A percentile compares a stretch with the other conserved stretches of the same genome.
These are phyloP conservation scores for Accipiter virgatus DNA, from an alignment of 2,113 vertebrate species.

Conservation along the genomic window DNA sequence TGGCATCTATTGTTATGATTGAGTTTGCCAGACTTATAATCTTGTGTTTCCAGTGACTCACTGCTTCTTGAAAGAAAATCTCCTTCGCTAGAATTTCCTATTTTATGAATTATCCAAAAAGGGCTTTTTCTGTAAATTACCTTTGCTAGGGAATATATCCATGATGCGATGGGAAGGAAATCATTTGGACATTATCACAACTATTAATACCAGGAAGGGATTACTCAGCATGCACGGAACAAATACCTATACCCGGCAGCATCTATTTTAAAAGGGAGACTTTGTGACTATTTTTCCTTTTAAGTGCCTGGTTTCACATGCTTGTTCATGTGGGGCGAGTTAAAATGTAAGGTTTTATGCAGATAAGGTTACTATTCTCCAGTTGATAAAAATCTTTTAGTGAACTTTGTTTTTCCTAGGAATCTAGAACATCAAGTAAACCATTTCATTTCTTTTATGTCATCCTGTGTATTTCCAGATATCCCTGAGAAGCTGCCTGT, in stretches of 20 bases:
- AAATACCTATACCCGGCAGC: neutral
- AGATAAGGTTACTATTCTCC: neutral
- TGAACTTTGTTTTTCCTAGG: neutral
- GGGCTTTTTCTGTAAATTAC: neutral
- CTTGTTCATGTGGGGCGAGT: neutral
- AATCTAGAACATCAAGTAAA: neutral
- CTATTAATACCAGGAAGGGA: conserved; percentile 28
- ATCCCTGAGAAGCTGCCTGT: neutral
- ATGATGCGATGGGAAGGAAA: conserved; percentile 23
- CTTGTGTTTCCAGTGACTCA: conserved; percentile 46
- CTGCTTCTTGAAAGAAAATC: conserved; percentile 18
- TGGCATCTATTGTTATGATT: conserved; percentile 10
- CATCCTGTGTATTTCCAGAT: neutral
- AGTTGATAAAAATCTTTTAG: neutral
- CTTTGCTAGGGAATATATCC: neutral
- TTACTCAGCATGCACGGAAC: neutral
- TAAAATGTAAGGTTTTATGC: neutral
- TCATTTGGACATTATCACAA: neutral
- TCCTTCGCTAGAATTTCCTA: conserved; percentile 9
- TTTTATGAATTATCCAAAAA: conserved; percentile 18
- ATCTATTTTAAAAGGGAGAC: neutral
- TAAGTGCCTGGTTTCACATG: neutral
- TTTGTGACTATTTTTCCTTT: neutral
- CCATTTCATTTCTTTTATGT: neutral
- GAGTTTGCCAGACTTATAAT: neutral